A percentile compares a stretch with the other conserved stretches of the same genome.
Conservation (phyloP, 2,113 vertebrate genomes). For the Centrocercus urophasianus region DNA sequence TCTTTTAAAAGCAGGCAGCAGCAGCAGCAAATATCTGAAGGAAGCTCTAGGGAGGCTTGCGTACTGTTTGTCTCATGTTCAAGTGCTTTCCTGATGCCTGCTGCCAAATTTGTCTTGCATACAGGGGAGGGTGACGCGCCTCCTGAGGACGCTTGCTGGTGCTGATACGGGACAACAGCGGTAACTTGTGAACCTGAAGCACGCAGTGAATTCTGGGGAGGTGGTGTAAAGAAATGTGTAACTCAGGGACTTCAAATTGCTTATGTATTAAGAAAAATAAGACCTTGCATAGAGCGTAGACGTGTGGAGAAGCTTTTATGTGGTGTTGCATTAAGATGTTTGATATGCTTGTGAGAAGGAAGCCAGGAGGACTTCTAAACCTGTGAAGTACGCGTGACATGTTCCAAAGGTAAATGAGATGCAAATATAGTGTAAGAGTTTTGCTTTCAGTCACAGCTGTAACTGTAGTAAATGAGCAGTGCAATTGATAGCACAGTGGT, state of each 20-base stretch:
- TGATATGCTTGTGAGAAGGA: neutral
- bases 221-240: neutral
- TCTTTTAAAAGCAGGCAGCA: neutral
- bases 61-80: neutral
- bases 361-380: neutral
- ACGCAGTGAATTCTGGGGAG: neutral
- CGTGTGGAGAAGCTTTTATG: neutral
- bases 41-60: neutral
- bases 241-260: constrained; percentile 56
- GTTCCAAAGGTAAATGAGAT: neutral
- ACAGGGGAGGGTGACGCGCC: neutral
- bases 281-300: neutral
- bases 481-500: neutral
- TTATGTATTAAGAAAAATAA: neutral
- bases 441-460: neutral
- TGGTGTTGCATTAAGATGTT: neutral
- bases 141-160: neutral
- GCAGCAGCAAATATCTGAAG: neutral
- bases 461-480: neutral
- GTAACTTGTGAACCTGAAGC: neutral
- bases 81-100: neutral
- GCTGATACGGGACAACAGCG: neutral
- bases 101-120: neutral
- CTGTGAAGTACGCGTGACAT: fast-evolving
- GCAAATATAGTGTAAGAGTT: neutral